Evolutionary conservation across 2,797 vertebrate genomes (phyloP).

Genomic region (Sparidentex hasta): DNA sequence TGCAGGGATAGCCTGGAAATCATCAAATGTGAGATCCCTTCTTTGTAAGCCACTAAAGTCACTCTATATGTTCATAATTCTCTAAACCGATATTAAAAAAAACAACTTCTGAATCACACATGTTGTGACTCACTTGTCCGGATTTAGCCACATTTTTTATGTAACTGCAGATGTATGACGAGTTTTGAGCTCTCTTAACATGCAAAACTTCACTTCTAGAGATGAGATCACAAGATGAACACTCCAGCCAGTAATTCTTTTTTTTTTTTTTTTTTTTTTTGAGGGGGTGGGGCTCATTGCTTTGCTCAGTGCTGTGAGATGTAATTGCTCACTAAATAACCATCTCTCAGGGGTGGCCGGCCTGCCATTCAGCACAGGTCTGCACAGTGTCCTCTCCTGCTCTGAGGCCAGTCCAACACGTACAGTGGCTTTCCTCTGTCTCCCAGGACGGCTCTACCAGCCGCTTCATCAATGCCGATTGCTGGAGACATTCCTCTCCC

Average conservation of each 20-base stretch:
- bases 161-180: constrained; percentile 48
- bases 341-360: constrained; percentile 77
- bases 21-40: constrained; percentile 55
- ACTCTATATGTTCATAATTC: constrained; percentile 51
- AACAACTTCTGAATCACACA: constrained; percentile 55
- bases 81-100: constrained; percentile 56
- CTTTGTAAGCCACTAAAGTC: constrained; percentile 51
- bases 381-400: constrained; percentile 78
- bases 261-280: constrained; percentile 4
- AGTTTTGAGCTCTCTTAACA: constrained; percentile 33
- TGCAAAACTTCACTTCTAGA: constrained; percentile 46
- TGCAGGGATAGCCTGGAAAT: constrained; percentile 73
- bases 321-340: constrained; percentile 80
- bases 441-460: constrained; percentile 71
- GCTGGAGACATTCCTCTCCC: constrained; percentile 77
- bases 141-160: constrained; percentile 50
- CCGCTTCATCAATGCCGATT: constrained; percentile 82
- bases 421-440: constrained; percentile 81
- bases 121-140: constrained; percentile 47
- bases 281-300: constrained; percentile 47
- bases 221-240: constrained; percentile 66
- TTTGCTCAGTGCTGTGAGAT: constrained; percentile 55
- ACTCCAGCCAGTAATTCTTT: constrained; percentile 26
- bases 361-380: constrained; percentile 69
- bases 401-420: constrained; percentile 61